phyloP scores from a whole-genome alignment of 2,113 vertebrate species.

The Ciconia stormi region DNA sequence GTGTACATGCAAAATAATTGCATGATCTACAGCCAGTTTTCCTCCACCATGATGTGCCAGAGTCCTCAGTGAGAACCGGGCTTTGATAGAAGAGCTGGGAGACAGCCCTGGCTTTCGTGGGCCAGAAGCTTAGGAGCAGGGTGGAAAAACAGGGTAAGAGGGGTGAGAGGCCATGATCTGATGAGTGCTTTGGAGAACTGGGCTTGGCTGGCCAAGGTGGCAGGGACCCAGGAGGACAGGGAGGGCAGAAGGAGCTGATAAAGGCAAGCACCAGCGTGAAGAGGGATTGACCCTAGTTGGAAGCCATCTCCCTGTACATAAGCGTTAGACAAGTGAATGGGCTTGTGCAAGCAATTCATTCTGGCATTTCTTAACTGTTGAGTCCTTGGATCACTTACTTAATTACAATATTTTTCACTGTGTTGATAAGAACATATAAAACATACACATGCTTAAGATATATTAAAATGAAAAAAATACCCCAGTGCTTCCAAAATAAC shows the following conservation, averaged over 20 bases:
- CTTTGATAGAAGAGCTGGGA: neutral
- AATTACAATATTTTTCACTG: neutral
- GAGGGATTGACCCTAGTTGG: neutral
- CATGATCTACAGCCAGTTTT: neutral
- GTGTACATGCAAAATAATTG: neutral
- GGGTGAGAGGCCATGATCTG: neutral
- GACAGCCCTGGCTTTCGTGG: neutral
- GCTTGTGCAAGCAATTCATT: neutral
- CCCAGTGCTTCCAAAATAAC: neutral
- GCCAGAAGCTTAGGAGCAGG: neutral
- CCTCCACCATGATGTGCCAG: accelerated
- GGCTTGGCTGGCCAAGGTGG: neutral
- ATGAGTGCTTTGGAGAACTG: neutral
- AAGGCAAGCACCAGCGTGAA: neutral
- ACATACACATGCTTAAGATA: neutral
- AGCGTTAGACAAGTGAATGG: neutral
- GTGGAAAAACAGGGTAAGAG: neutral
- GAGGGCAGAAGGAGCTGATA: neutral
- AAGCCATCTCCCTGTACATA: neutral
- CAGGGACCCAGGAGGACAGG: neutral
- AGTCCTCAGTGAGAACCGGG: neutral
- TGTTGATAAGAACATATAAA: neutral
- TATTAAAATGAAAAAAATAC: neutral
- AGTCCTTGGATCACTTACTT: neutral
- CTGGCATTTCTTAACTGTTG: neutral